Evolutionary conservation across 2,888 invertebrate species (phyloP), one percentile per base, ranked within the genome.

Genomic region (Ochropleura plecta): DNA sequence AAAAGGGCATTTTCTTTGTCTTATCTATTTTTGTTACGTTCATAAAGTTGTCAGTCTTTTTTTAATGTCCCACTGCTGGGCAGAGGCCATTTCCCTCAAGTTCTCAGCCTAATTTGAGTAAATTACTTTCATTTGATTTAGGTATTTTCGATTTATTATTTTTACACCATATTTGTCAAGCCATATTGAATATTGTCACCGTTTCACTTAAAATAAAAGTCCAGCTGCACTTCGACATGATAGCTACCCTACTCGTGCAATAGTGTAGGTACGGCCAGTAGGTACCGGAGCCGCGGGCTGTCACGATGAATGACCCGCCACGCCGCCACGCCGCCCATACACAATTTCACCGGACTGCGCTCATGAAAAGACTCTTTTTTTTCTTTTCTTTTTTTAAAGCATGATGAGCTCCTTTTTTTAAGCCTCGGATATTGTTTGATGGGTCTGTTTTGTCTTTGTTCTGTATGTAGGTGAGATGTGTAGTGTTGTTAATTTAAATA

Each of bases 281-380:
- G 92, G 94, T 92, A 92, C 91, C 90, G 90, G 66, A 90, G 95
- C 96, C 95, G 73, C 86, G 83, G 95, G 96, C 94, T 85, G 93
- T 96, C 96, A 96, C 96, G 96, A 95, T 93, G 93, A 92, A 93
- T 91, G 94, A 93, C 91, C 93, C 86, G 91, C 89, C 88, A 88
- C 86, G 89, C 92, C 92, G 94, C 93, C 94, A 88, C 87, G 89
- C 92, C 92, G 94, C 93, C 94, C 94, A 93, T 94, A 93, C 92
- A 94, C 95, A 93, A 94, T 94, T 84, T 83, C 83, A 83, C 83
- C 66, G 83, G 85, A 72, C 78, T 88, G 90, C 88, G 88, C 91
- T 92, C 91, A 93, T 93, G 92, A 93, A 93, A 93, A 91, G 89
- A 90, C 89, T 59, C 49, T 66, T 80, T 91, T 91, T 91, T 91